Base-by-base conservation (phyloP, 2,888 invertebrate genomes). In the Molorchus minor region DNA sequence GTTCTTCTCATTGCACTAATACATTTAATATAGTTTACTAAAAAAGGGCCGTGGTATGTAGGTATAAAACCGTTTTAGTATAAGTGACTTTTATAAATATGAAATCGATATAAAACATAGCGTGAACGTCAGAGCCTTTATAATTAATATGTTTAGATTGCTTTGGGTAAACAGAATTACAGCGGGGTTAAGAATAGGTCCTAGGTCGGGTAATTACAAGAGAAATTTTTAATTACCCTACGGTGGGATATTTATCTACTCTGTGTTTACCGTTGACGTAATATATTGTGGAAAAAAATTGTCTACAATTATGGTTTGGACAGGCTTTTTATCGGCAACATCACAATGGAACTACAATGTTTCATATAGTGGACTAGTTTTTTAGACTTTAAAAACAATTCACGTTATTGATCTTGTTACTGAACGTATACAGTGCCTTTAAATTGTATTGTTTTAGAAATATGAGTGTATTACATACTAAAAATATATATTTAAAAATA, bases 91-190 rank as follows among this genome's bases (percentile, higher is more conserved):
- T 41, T 52, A 41, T 36, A 52, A 41, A 52, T 41, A 40, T 10
- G 13, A 12, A 52, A 52, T 52, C 52, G 17, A 52, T 41, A 52
- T 25, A 30, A 41, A 52, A 21, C 41, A n/a, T 52, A 41, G 59
- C 51, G 51, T 57, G 51, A 59, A 55, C 43, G 59, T 59, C 59
- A 59, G 16, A 59, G 36, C 46, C 46, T 61, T 52, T 44, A 64
- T 54, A 64, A 64, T 64, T 64, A 64, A 64, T 64, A 61, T 64
- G 64, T 64, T 64, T 64, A 56, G 61, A 62, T 62, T 62, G 64
- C 47, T 49, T 56, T 53, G 49, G 35, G 54, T 54, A 64, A 64
- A 64, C 61, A 64, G 16, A 19, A 51, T 44, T 25, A 43, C 38
- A 25, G 20, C n/a, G n/a, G 54, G 36, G 49, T 30, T 51, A 57